These are phyloP conservation scores for Orientallactaga bullata DNA, from an alignment of 2,113 vertebrate genomes.

Conservation along the genomic window DNA sequence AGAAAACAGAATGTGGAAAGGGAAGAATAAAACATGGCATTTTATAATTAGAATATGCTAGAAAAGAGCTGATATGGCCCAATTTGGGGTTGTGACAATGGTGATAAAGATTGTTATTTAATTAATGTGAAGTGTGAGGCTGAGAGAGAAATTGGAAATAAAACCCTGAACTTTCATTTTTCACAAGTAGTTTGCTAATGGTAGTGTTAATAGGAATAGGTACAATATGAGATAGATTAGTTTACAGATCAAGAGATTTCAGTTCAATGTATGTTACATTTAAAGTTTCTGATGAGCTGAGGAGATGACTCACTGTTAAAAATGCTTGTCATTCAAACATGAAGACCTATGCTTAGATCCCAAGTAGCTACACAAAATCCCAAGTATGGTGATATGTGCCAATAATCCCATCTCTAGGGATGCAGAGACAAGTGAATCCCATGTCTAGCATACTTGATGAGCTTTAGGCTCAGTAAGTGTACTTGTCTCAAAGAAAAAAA, in stretches of 20 bases:
- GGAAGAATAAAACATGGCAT: neutral
- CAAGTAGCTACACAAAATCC: too few relatives aligned
- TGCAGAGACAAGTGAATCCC: too few relatives aligned
- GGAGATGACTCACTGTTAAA: too few relatives aligned
- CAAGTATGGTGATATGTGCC: too few relatives aligned
- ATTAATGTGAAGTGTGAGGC: neutral
- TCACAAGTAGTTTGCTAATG: neutral
- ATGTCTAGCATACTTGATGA: too few relatives aligned
- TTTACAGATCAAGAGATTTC: neutral
- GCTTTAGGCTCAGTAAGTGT: too few relatives aligned
- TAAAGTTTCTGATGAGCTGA: too few relatives aligned
- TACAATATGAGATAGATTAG: neutral
- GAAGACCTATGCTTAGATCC: too few relatives aligned
- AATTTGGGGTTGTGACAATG: neutral
- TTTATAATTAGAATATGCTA: slow-evolving; percentile 25
- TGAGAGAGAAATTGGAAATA: neutral
- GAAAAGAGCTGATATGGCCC: neutral
- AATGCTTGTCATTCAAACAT: too few relatives aligned
- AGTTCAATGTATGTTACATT: too few relatives aligned
- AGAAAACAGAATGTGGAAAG: neutral
- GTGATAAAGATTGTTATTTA: neutral
- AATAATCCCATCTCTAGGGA: too few relatives aligned
- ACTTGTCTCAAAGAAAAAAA: too few relatives aligned
- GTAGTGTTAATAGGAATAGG: neutral
- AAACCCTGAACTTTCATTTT: neutral